Base-by-base conservation (phyloP, 2,797 vertebrate species). In the Thunnus albacares region DNA sequence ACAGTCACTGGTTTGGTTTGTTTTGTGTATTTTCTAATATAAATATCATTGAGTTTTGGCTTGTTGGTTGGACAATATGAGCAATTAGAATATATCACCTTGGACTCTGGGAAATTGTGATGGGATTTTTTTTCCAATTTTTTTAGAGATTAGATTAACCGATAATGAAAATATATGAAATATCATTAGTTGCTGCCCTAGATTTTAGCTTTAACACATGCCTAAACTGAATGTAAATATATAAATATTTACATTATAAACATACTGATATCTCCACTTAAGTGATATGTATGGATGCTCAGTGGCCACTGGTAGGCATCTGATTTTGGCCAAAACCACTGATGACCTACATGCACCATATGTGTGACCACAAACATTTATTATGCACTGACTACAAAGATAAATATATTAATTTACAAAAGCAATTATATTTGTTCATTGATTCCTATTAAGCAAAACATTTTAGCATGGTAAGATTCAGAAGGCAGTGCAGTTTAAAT, bases 351-450 rank as follows among this genome's bases (percentile, higher is more conserved):
- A 56, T 26, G 12, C 55, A 56, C 55, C 24, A 56, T 26, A 56
- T 56, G 24, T 56, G 22, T 63, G 60, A 53, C 35, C 22, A 53
- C 56, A 76, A 33, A 73, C 78, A 70, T 35, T 22, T 43, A 75
- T 52, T 38, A 67, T 13, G 11, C n/a, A 61, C 60, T 60, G 53
- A 82, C 38, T 57, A 41, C 41, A 51, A 24, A 79, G 79, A 62
- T 53, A 79, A 14, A 45, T 45, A 45, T 45, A 45, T 45, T 15
- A 45, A 45, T 17, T 15, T 45, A 51, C 30, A 49, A 26, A 80
- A 81, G 58, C 57, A 79, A 71, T 77, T 13, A 80, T 12, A 51
- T 59, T 24, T 74, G 51, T 60, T 73, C 20, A 77, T 64, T 51
- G 47, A 77, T 69, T 84, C 4, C 33, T 38, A 53, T 73, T 74